These are phyloP conservation scores for Drosophila paranaensis DNA, from an alignment of 2,888 invertebrate genomes.

Conservation along the genomic window DNA sequence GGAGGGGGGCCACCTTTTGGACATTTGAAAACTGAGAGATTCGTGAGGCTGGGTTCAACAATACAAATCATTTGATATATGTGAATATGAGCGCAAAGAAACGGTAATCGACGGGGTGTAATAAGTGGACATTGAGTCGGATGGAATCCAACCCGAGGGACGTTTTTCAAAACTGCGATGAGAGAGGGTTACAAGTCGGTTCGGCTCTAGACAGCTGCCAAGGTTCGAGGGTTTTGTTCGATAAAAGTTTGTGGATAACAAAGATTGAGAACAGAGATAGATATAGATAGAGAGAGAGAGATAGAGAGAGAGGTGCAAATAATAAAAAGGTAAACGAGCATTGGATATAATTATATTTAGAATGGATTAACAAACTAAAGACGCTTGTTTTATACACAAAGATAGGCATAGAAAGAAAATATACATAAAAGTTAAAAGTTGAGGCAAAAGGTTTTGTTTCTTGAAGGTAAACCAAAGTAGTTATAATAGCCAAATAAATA, in stretches of 20 bases:
- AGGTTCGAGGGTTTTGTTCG: conserved; percentile 31
- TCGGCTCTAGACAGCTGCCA: conserved; percentile 43
- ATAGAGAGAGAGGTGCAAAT: conserved; percentile 56
- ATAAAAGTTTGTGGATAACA: conserved; percentile 32
- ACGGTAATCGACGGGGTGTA: conserved; percentile 40
- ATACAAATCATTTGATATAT: conserved; percentile 32
- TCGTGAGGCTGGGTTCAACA: conserved; percentile 40
- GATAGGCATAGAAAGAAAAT: conserved; percentile 30
- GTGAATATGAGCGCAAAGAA: conserved; percentile 48
- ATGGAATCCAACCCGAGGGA: conserved; percentile 27
- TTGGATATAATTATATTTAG: conserved; percentile 26
- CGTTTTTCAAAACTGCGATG: conserved; percentile 29
- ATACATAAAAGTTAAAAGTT: conserved; percentile 39
- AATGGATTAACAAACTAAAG: conserved; percentile 44
- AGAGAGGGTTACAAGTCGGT: conserved; percentile 44
- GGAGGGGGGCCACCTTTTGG: conserved; percentile 49
- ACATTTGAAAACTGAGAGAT: conserved; percentile 45
- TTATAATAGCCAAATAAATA: conserved; percentile 18
- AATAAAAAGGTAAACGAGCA: conserved; percentile 65
- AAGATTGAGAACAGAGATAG: conserved; percentile 15
- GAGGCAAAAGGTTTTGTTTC: conserved; percentile 36
- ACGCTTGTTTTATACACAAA: conserved; percentile 39
- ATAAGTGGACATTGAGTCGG: conserved; percentile 36
- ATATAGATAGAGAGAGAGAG: conserved; percentile 1
- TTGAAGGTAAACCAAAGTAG: conserved; percentile 27